Conservation (phyloP, 2,888 invertebrate species). For the Cataglyphis albicans region DNA sequence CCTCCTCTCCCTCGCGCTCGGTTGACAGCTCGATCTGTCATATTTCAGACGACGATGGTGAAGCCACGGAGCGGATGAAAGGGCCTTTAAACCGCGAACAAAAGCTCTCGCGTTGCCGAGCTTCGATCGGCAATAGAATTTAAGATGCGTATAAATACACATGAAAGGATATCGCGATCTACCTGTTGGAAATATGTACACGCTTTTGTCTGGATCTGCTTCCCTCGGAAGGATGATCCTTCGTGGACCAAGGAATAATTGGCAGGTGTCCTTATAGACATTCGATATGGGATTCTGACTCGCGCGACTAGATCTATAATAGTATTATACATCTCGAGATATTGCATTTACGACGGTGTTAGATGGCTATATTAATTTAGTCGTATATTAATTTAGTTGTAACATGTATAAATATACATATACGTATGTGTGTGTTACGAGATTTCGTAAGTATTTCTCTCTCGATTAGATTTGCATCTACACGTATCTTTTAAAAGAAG, state of each 20-base stretch:
- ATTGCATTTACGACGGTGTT: slow-evolving; percentile 31
- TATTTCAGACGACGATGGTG: slow-evolving; percentile 72
- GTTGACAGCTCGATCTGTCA: slow-evolving; percentile 72
- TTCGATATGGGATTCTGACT: slow-evolving; percentile 26
- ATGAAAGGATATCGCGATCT: slow-evolving; percentile 29
- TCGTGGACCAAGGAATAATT: slow-evolving; percentile 9
- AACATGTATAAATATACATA: background rate
- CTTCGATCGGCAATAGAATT: slow-evolving; percentile 73
- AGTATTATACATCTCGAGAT: slow-evolving; percentile 22
- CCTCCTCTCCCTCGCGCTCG: background rate
- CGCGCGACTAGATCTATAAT: slow-evolving; percentile 16
- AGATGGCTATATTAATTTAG: slow-evolving; percentile 15
- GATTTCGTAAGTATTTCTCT: background rate
- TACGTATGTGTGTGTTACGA: background rate
- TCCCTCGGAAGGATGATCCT: slow-evolving; percentile 13
- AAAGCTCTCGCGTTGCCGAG: slow-evolving; percentile 62
- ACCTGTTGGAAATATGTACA: slow-evolving; percentile 58
- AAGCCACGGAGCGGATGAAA: slow-evolving; percentile 71
- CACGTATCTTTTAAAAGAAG: background rate
- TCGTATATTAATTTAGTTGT: background rate
- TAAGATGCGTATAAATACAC: slow-evolving; percentile 73
- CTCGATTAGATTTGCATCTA: background rate
- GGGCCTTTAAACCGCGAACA: slow-evolving; percentile 73
- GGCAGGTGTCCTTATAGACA: slow-evolving; percentile 25
- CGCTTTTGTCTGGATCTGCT: slow-evolving; percentile 4